Evolutionary conservation across 2,113 vertebrate genomes (phyloP), one percentile per base, ranked within the genome.

Genomic region (Lepidothrix coronata): DNA sequence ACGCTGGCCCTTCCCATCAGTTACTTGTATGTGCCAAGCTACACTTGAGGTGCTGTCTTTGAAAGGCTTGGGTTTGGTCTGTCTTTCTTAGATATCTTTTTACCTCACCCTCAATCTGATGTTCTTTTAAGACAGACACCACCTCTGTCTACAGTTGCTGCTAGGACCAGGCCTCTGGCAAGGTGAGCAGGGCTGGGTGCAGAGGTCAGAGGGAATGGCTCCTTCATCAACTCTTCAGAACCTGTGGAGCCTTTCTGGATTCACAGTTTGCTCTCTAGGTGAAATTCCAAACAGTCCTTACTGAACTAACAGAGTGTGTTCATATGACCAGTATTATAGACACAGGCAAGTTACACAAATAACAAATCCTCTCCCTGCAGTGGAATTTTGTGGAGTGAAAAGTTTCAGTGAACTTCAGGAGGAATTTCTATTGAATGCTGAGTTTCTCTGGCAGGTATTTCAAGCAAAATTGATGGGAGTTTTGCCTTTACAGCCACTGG

Each of bases 401-500:
- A 89, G 51, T 92, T 89, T 84, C 65, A 41, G 18, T 71, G 76
- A 92, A 63, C 83, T 84, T 74, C 35, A 43, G 52, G 44, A 51
- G 17, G 33, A 72, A 91, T 86, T 91, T 88, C 5, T 11, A 59
- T 35, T 43, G 79, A 80, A 88, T 19, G 1, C 30, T 71, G 75
- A 70, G 39, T 84, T 95, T 92, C 63, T 83, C 75, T 63, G 83
- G 51, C 46, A 74, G 67, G 30, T 85, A 24, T 87, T 93, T 90
- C 78, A 93, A 58, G 19, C 39, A 85, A 94, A 93, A 94, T 67
- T 85, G 52, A 55, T 91, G 72, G 11, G 59, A 90, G 30, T 68
- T 93, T 62, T 91, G 44, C 72, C 39, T 86, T 89, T 86, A 48
- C 75, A 94, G 82, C 68, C 85, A 91, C 68, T 93, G 63, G 78